Percentiles rank a stretch among this genome's conserved stretches.
These are phyloP conservation scores for Cydia fagiglandana DNA, from an alignment of 1,140 invertebrate genomes.

Conservation along the genomic window DNA sequence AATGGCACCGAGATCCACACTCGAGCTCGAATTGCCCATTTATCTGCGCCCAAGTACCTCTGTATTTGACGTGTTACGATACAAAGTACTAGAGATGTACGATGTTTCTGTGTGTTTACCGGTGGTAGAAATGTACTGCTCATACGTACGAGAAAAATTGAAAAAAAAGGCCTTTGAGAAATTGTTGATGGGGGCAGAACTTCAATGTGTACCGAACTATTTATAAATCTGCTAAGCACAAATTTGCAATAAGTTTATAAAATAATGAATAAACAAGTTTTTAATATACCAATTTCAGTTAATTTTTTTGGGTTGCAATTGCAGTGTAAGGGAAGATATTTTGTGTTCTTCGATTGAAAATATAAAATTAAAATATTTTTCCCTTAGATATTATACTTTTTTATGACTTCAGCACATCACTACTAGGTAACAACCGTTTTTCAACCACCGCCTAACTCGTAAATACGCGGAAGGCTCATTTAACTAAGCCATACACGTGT, in stretches of 20 bases:
- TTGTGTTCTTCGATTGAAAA: neutral
- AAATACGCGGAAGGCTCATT: conserved; percentile 26
- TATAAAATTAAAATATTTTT: neutral
- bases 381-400: neutral
- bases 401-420: neutral
- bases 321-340: too few relatives aligned
- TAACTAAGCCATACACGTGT: conserved; percentile 30
- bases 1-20: conserved; percentile 32
- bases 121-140: neutral
- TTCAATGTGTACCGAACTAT: too few relatives aligned
- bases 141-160: too few relatives aligned
- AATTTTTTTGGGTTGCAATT: too few relatives aligned
- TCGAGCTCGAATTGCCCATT: conserved; percentile 31
- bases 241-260: too few relatives aligned
- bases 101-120: neutral
- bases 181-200: too few relatives aligned
- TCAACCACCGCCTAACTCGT: neutral
- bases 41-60: conserved; percentile 26
- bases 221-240: neutral
- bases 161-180: too few relatives aligned
- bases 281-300: too few relatives aligned
- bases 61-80: conserved; percentile 29
- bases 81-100: conserved; percentile 30
- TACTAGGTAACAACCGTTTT: conserved; percentile 1
- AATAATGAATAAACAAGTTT: too few relatives aligned